phyloP scores from a whole-genome alignment of 2,888 invertebrate genomes.

The Cosmopolites sordidus region DNA sequence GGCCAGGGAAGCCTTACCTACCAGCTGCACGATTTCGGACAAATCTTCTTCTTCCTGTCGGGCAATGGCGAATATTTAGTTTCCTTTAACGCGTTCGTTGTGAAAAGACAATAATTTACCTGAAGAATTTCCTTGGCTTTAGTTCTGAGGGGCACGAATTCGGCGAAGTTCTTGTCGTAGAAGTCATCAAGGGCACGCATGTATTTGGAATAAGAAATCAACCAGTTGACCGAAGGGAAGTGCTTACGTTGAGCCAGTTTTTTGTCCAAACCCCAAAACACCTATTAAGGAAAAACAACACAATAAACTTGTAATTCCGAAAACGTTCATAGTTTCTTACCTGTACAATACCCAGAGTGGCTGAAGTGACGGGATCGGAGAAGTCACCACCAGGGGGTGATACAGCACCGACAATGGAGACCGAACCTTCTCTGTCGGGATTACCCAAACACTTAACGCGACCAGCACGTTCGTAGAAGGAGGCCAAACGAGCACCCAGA shows the following conservation, averaged over 20 bases:
- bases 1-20: constrained; percentile 97
- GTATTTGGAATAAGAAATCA: constrained; percentile 96
- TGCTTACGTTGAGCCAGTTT: constrained; percentile 98
- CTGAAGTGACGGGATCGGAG: constrained; percentile 99
- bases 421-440: constrained; percentile 97
- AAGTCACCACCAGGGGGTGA: constrained; percentile 99
- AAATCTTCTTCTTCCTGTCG: constrained; percentile 95
- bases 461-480: constrained; percentile 99
- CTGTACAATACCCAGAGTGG: constrained; percentile 65
- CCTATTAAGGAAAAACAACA: too few relatives aligned
- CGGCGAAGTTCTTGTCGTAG: constrained; percentile 96
- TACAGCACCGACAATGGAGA: constrained; percentile 99
- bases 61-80: too few relatives aligned
- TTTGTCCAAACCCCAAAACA: constrained; percentile 99
- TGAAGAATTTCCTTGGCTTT: constrained; percentile 68
- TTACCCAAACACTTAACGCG: constrained; percentile 96
- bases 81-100: too few relatives aligned
- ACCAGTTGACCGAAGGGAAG: constrained; percentile 99
- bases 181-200: constrained; percentile 97
- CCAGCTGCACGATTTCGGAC: constrained; percentile 98
- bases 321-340: too few relatives aligned
- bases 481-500: constrained; percentile 94
- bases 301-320: too few relatives aligned
- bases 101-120: constrained; percentile 29
- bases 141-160: constrained; percentile 95